phyloP scores from a whole-genome alignment of 2,888 invertebrate genomes.

The Helobdella robusta region DNA sequence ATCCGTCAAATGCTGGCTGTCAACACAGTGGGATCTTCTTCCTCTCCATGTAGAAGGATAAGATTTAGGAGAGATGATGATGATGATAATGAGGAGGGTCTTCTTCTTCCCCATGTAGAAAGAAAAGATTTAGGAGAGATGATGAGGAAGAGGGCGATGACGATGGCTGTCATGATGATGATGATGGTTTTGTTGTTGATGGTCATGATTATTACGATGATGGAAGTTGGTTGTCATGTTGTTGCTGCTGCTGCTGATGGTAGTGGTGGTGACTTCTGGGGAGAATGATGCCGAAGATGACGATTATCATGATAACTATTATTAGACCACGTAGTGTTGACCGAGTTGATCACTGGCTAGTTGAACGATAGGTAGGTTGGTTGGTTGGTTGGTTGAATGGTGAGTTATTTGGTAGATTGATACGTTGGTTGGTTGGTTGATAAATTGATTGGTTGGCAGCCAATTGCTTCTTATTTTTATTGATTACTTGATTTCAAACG shows the following conservation, averaged over 20 bases:
- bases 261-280: not conserved
- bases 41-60: no score
- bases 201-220: constrained; percentile 11
- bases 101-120: constrained; percentile 11
- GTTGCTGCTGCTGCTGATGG: constrained; percentile 8
- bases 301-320: not conserved
- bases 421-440: no score
- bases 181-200: constrained; percentile 19
- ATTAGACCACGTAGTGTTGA: no score
- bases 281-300: not conserved
- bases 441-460: no score
- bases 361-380: no score
- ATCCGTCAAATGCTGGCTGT: no score
- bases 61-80: constrained; percentile 14
- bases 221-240: not conserved
- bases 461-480: no score
- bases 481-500: no score
- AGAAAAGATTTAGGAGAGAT: constrained; percentile 22
- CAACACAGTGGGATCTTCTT: no score
- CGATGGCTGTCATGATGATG: constrained; percentile 23
- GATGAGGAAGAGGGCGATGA: constrained; percentile 25
- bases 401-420: no score
- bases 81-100: constrained; percentile 22
- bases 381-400: no score
- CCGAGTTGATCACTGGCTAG: no score